Evolutionary conservation across 2,113 vertebrate genomes (phyloP), one percentile per base, ranked within the genome.

Genomic region (Cavia aperea): DNA sequence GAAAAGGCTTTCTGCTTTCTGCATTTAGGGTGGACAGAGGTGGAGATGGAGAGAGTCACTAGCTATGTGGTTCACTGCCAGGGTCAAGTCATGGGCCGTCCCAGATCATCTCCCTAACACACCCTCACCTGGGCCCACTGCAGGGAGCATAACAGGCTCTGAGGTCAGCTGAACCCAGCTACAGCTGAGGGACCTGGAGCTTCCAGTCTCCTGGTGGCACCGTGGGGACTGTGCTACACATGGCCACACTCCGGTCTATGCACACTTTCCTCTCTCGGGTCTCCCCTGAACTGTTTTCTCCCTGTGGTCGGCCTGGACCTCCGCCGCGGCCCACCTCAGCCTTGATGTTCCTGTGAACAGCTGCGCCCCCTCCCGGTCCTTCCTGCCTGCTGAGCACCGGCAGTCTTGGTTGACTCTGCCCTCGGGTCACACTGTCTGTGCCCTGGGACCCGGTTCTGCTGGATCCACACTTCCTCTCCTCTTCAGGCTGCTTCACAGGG

Each of bases 301-400:
- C 19, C 70, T n/a, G n/a, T 4, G 0, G 49, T 43, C 39, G 13
- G 21, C 63, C 18, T 26, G 24, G 65, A 79, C 33, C 68, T 24
- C 13, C 0, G 2, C 31, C 29, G 0, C 8, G 13, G 16, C 21
- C 77, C 31, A 21, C 0, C 5, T n/a, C 12, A 24, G 33, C 49
- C 84, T 12, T 18, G 15, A 9, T 9, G 23, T 9, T 23, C 78
- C 23, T 23, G n/a, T 5, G 8, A 16, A 0, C 10, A 21, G n/a
- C 58, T 18, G 4, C 2, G 13, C 10, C 18, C 62, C n/a, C 60
- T 60, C 23, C 60, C 36, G 56, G 31, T 26, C 33, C 33, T 62
- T 49, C 33, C 1, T 31, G 60, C 16, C 39, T 2, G 4, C 72
- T 8, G 36, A n/a, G 31, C 43, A 31, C 36, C 24, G 7, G 43